Base-by-base conservation (phyloP, 2,797 vertebrate species). In the Rhinoraja longicauda region DNA sequence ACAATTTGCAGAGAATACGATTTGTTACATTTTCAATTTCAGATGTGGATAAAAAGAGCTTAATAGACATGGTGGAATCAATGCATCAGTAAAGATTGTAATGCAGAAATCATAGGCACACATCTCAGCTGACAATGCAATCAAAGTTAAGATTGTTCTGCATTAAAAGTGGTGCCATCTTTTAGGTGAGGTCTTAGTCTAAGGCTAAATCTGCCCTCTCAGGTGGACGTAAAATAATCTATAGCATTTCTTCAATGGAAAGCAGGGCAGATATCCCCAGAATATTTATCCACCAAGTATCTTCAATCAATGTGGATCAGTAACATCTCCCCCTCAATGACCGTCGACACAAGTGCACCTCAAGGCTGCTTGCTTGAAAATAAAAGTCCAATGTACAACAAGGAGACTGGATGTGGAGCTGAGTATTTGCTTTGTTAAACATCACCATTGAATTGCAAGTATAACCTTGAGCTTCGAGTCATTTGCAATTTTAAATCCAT, bases 1-100 rank as follows among this genome's bases (percentile, higher is more conserved):
- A 32, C 82, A n/a, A 62, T 86, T 59, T n/a, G 57, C 26, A 86
- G 82, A 86, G 57, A 7, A 86, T 32, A 57, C 26, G 82, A 62
- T 62, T 86, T 86, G 57, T 82, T 62, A 62, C 82, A 86, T 57
- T 67, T 67, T n/a, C 53, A 86, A 86, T 62, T 64, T 62, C 57
- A 86, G 17, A n/a, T 86, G 29, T 64, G 57, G 82, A 62, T 59
- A 32, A 62, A 12, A 59, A 62, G 82, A 59, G 29, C 57, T 62
- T 26, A 86, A 86, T 59, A 86, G 26, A 62, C 13, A n/a, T 86
- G 29, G 12, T 64, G 3, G 26, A 26, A 57, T 86, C 82, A 86
- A 19, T 86, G 13, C 57, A 7, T 39, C 79, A 24, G 13, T 32
- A 29, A 19, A 32, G 82, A 62, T 8, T 62, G 29, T 15, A 62